phyloP scores from a whole-genome alignment of 2,797 vertebrate genomes.

The Falco concolor region DNA sequence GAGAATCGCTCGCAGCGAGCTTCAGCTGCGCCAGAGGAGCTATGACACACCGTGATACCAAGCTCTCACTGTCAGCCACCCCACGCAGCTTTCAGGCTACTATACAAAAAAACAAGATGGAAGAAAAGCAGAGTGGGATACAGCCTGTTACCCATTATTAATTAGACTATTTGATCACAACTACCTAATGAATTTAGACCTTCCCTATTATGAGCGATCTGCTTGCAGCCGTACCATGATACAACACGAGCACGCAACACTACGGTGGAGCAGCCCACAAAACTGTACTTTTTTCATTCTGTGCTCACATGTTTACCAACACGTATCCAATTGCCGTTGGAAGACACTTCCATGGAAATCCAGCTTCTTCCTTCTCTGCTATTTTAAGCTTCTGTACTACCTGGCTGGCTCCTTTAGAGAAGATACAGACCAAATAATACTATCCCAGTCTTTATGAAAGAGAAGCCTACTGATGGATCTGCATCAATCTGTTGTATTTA shows the following conservation, averaged over 20 bases:
- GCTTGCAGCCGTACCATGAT: fast-evolving
- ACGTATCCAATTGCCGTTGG: fast-evolving
- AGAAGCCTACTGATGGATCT: not conserved
- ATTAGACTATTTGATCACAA: too few relatives aligned
- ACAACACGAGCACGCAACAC: not conserved
- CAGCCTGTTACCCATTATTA: fast-evolving
- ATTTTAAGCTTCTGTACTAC: not conserved
- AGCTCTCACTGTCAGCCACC: too few relatives aligned
- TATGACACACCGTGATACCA: fast-evolving
- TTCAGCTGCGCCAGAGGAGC: not conserved
- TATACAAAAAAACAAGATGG: fast-evolving
- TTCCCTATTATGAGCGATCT: fast-evolving
- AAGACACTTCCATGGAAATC: not conserved
- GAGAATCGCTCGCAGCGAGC: fast-evolving
- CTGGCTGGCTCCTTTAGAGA: not conserved
- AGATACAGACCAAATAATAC: fast-evolving
- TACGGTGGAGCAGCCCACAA: fast-evolving
- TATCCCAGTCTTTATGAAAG: not conserved
- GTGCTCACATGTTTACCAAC: not conserved
- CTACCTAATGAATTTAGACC: fast-evolving
- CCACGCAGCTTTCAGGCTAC: fast-evolving
- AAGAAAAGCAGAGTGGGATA: fast-evolving
- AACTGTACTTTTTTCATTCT: not conserved
- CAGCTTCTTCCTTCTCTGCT: not conserved
- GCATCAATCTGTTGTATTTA: not conserved